Evolutionary conservation across 2,888 invertebrate species (phyloP).

Genomic region (Empis stercorea): DNA sequence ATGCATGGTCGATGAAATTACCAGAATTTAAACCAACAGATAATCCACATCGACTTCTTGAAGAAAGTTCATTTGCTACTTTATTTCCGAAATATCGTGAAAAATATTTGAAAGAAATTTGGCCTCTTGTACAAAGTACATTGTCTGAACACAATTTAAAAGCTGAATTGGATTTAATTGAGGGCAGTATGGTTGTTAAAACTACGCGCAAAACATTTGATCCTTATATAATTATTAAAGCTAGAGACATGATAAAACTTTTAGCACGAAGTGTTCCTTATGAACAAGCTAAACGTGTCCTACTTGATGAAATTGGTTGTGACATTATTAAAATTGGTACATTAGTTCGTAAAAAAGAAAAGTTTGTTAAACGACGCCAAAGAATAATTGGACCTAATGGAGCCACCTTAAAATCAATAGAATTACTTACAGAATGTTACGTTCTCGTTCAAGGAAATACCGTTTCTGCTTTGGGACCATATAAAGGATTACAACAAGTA

Average conservation of each 20-base stretch:
- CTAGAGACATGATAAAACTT: constrained; percentile 89
- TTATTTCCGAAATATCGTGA: constrained; percentile 96
- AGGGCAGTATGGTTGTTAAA: constrained; percentile 87
- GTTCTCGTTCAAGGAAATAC: constrained; percentile 95
- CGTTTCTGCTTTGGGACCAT: constrained; percentile 91
- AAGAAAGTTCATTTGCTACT: constrained; percentile 93
- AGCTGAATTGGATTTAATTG: constrained; percentile 82
- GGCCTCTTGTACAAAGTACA: constrained; percentile 85
- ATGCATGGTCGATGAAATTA: constrained; percentile 78
- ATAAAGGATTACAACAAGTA: constrained; percentile 76
- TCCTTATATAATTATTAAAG: constrained; percentile 92
- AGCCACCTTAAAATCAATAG: constrained; percentile 94
- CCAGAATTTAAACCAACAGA: constrained; percentile 79
- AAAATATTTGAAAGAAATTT: constrained; percentile 85
- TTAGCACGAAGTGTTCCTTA: constrained; percentile 92
- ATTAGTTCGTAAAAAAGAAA: constrained; percentile 78
- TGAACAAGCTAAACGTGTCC: constrained; percentile 79
- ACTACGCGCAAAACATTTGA: constrained; percentile 98
- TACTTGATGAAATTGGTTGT: constrained; percentile 82
- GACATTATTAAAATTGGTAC: constrained; percentile 96
- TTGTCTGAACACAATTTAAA: constrained; percentile 65
- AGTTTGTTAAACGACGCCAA: constrained; percentile 89
- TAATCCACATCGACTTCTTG: constrained; percentile 68
- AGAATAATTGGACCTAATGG: constrained; percentile 94
- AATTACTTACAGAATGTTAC: constrained; percentile 91